Percentiles rank a stretch among this genome's conserved stretches.
These are phyloP conservation scores for Holocentrus rufus DNA, from an alignment of 2,797 vertebrate species.

Conservation along the genomic window DNA sequence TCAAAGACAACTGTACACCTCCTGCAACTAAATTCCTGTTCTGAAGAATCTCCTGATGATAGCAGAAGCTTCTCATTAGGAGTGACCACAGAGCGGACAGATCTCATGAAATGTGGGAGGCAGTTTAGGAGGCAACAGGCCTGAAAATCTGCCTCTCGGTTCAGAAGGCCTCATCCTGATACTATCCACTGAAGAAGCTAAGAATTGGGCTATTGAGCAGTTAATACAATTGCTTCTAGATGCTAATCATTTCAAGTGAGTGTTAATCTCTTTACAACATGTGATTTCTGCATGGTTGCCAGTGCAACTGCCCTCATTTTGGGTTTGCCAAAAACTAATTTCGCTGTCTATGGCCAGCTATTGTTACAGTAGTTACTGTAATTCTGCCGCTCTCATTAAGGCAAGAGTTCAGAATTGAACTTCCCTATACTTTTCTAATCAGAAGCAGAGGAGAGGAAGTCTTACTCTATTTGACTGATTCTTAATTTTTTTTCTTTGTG, in stretches of 20 bases:
- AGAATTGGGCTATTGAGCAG: constrained; percentile 74
- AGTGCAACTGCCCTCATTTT: constrained; percentile 45
- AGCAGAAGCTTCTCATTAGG: constrained; percentile 50
- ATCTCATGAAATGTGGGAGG: constrained; percentile 62
- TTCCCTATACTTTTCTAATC: constrained; percentile 56
- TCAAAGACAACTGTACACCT: constrained; percentile 23
- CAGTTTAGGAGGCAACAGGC: constrained; percentile 40
- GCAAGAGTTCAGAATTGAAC: constrained; percentile 28
- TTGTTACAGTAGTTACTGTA: constrained; percentile 32
- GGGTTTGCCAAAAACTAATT: constrained; percentile 42
- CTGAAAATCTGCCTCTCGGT: constrained; percentile 27
- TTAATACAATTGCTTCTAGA: constrained; percentile 71
- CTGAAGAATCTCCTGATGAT: constrained; percentile 62
- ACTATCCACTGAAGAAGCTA: constrained; percentile 55
- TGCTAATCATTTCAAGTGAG: constrained; percentile 68
- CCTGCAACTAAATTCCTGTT: constrained; percentile 24
- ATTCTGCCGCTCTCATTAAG: constrained; percentile 35
- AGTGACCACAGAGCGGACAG: constrained; percentile 60
- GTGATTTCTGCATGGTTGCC: constrained; percentile 75
- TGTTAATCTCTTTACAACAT: constrained; percentile 74
- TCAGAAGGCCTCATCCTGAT: constrained; percentile 30
- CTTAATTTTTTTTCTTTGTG: constrained; percentile 66
- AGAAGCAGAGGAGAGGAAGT: constrained; percentile 54
- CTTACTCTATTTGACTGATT: constrained; percentile 53
- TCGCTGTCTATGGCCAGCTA: constrained; percentile 30